Conservation (phyloP, 30 jellyfish, hydroid and myxozoan species). For the Hydra vulgaris region DNA sequence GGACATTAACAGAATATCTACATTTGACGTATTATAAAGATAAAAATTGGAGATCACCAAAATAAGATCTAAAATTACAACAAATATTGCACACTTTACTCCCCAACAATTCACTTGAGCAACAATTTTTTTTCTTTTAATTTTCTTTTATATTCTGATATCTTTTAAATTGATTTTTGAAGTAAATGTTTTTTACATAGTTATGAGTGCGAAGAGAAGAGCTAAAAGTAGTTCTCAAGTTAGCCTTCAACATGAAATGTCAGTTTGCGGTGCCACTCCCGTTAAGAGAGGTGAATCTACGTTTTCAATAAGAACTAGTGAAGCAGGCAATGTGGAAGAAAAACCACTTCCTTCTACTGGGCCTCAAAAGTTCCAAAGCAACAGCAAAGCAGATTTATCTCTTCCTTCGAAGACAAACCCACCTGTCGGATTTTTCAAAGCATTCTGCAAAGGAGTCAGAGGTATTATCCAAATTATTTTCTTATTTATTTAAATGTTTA, state of each 20-base stretch:
- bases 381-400: background rate
- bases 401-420: background rate
- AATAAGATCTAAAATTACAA: too few relatives aligned
- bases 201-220: constrained; percentile 77
- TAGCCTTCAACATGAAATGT: constrained; percentile 90
- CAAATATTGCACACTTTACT: too few relatives aligned
- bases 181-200: too few relatives aligned
- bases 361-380: background rate
- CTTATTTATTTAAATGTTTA: background rate
- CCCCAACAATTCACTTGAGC: too few relatives aligned
- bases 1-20: too few relatives aligned
- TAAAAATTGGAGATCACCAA: too few relatives aligned
- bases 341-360: background rate
- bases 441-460: background rate
- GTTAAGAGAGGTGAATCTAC: constrained; percentile 28
- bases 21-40: too few relatives aligned
- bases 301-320: background rate
- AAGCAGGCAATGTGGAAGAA: background rate
- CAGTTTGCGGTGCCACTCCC: constrained; percentile 52
- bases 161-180: too few relatives aligned
- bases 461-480: background rate
- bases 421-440: background rate
- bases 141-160: too few relatives aligned
- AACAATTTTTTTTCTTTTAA: too few relatives aligned
- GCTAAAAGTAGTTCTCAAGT: constrained; percentile 72